phyloP scores from a whole-genome alignment of 2,888 invertebrate genomes.

The Podabrus alpinus region DNA sequence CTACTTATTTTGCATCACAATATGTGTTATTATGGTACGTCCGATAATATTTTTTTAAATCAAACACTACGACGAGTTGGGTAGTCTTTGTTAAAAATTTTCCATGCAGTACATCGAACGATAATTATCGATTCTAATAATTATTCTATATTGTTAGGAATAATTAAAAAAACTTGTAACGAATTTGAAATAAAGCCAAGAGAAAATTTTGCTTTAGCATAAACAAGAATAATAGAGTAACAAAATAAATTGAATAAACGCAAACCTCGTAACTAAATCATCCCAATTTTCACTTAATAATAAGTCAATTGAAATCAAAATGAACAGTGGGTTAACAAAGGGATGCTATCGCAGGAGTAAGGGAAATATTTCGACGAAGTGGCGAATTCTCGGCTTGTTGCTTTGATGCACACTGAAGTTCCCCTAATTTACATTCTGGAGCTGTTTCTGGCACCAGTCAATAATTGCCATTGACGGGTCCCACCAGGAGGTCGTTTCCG shows the following conservation, averaged over 20 bases:
- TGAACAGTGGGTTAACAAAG: slow-evolving; percentile 40
- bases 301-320: slow-evolving; percentile 46
- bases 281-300: slow-evolving; percentile 40
- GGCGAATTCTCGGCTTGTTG: slow-evolving; percentile 46
- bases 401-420: slow-evolving; percentile 47
- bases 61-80: not conserved
- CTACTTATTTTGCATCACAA: not conserved
- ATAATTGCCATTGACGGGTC: slow-evolving; percentile 44
- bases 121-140: too few relatives aligned
- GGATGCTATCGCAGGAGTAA: slow-evolving; percentile 11
- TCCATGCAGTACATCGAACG: too few relatives aligned
- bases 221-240: slow-evolving; percentile 4
- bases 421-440: slow-evolving; percentile 48
- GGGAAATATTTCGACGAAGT: slow-evolving; percentile 33
- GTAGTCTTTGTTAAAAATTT: too few relatives aligned
- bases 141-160: too few relatives aligned
- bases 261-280: slow-evolving; percentile 34
- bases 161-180: not conserved
- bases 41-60: not conserved
- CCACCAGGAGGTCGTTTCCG: slow-evolving; percentile 35
- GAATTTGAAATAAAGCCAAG: not conserved
- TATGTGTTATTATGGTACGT: not conserved
- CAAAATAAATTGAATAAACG: slow-evolving; percentile 14
- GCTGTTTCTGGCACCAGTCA: slow-evolving; percentile 47
- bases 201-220: not conserved